phyloP scores from a whole-genome alignment of 2,888 invertebrate genomes.

The Orchesellides sinensis region DNA sequence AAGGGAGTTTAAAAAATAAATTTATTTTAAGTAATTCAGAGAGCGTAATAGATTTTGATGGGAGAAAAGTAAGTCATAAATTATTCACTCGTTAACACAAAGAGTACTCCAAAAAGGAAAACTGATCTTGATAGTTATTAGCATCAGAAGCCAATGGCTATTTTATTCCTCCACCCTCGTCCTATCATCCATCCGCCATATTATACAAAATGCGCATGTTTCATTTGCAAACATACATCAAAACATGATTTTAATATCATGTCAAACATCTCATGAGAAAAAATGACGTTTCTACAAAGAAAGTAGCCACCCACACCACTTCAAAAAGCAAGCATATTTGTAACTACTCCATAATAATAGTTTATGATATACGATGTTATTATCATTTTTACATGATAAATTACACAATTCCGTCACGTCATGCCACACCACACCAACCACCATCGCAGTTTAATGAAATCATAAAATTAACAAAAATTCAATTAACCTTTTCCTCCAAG shows the following conservation, averaged over 20 bases:
- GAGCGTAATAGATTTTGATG: no score
- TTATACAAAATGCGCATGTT: no score
- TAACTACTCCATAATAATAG: no score
- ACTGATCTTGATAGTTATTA: no score
- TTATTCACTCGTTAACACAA: slow-evolving; percentile 31
- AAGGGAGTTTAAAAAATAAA: no score
- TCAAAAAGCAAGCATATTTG: no score
- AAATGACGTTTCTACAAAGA: background rate
- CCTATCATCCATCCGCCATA: no score
- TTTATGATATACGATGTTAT: background rate
- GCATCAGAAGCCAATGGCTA: no score
- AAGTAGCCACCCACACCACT: background rate
- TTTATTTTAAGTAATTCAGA: no score
- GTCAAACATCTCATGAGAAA: no score
- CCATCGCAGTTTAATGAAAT: slow-evolving; percentile 27
- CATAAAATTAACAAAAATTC: slow-evolving; percentile 60
- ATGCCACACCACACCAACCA: background rate
- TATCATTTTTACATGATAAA: background rate
- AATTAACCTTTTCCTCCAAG: slow-evolving; percentile 30
- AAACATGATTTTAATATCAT: no score
- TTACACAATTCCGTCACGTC: slow-evolving; percentile 2
- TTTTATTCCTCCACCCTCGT: no score
- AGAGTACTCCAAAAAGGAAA: background rate
- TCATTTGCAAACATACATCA: slow-evolving; percentile 34
- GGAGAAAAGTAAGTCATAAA: slow-evolving; percentile 50